Percentiles rank a stretch among this genome's conserved stretches.
phyloP scores from a whole-genome alignment of 2,888 invertebrate species.

The Azorinus chamasolen region DNA sequence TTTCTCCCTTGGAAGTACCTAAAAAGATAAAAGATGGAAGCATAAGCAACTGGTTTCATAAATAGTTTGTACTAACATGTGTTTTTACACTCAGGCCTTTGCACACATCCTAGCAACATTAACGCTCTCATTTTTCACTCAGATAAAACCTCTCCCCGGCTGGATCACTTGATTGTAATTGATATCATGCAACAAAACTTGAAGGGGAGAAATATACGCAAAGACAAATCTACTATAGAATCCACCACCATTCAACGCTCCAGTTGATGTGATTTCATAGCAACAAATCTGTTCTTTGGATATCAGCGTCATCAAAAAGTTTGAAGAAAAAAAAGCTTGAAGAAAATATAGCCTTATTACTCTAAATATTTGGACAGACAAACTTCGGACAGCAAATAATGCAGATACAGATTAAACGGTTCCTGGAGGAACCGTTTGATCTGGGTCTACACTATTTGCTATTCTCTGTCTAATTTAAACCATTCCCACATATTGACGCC shows the following conservation, averaged over 20 bases:
- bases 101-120: constrained; percentile 45
- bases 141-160: constrained; percentile 57
- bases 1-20: too few species aligned
- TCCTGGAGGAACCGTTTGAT: too few species aligned
- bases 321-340: too few species aligned
- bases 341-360: too few species aligned
- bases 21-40: not conserved
- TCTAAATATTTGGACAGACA: too few species aligned
- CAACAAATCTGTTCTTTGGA: constrained; percentile 43
- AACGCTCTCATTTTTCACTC: constrained; percentile 65
- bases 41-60: not conserved
- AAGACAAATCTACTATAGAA: constrained; percentile 8
- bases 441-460: too few species aligned
- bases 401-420: too few species aligned
- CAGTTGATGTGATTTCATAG: constrained; percentile 32
- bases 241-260: constrained; percentile 17
- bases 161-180: constrained; percentile 31
- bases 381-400: too few species aligned
- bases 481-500: too few species aligned
- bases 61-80: constrained; percentile 21
- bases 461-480: too few species aligned
- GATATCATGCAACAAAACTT: constrained; percentile 31
- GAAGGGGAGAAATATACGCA: constrained; percentile 11
- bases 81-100: constrained; percentile 34
- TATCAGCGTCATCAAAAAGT: too few species aligned